Evolutionary conservation across 2,888 invertebrate genomes (phyloP).

Genomic region (Globia sparganii): DNA sequence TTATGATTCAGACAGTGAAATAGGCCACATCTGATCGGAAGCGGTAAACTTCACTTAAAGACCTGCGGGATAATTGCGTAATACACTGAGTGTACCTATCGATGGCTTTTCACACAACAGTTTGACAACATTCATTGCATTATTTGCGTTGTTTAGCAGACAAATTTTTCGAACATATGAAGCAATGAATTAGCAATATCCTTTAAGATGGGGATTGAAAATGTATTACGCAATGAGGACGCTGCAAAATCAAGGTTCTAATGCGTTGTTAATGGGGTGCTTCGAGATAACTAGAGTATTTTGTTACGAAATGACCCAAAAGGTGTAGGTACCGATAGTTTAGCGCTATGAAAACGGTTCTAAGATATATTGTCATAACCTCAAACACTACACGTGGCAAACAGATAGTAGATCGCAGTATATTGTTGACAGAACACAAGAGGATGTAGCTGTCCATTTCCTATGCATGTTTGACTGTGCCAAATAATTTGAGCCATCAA

Average conservation of each 20-base stretch:
- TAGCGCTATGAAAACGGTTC: not conserved
- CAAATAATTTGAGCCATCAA: slow-evolving; percentile 26
- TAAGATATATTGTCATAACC: not conserved
- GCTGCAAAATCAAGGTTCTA: not conserved
- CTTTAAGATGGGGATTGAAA: too few relatives aligned
- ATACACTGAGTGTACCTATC: too few relatives aligned
- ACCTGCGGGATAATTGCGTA: too few relatives aligned
- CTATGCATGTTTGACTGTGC: slow-evolving; percentile 13
- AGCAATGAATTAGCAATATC: too few relatives aligned
- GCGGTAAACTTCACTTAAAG: not conserved
- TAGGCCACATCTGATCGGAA: not conserved
- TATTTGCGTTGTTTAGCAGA: too few relatives aligned
- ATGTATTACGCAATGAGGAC: too few relatives aligned
- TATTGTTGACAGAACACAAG: slow-evolving; percentile 23
- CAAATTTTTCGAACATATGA: too few relatives aligned
- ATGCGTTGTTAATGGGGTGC: not conserved
- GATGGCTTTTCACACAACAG: too few relatives aligned
- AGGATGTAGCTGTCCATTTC: slow-evolving; percentile 29
- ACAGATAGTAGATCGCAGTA: not conserved
- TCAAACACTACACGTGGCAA: not conserved
- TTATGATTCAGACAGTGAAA: not conserved
- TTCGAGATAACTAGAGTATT: too few relatives aligned
- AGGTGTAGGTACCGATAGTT: not conserved
- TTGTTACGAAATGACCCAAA: not conserved
- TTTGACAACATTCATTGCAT: too few relatives aligned